These are phyloP conservation scores for Siniperca obscura DNA, from an alignment of 2,797 vertebrate species.

Conservation along the genomic window DNA sequence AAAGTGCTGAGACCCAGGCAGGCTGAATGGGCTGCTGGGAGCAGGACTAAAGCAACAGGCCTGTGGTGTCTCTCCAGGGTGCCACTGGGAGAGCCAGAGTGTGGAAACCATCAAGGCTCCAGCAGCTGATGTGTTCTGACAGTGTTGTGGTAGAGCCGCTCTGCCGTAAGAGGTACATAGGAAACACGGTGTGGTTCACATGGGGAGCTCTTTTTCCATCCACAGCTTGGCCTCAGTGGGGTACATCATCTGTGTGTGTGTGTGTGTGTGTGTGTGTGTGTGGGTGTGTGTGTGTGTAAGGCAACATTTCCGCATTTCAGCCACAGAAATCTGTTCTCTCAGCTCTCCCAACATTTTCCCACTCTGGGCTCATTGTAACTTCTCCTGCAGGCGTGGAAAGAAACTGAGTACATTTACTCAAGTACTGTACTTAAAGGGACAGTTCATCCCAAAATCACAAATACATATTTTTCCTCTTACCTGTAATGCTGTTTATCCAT, in stretches of 20 bases:
- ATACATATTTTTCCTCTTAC: too few species aligned
- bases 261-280: conserved; percentile 29
- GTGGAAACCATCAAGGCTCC: conserved; percentile 71
- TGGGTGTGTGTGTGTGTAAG: conserved; percentile 35
- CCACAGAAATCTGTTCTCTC: conserved; percentile 42
- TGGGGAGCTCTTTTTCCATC: conserved; percentile 59
- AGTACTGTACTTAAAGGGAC: not conserved
- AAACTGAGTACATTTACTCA: conserved; percentile 1
- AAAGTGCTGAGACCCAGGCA: conserved; percentile 46
- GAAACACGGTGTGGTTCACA: conserved; percentile 78
- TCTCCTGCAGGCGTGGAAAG: conserved; percentile 17
- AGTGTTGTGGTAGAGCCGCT: conserved; percentile 83
- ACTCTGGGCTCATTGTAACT: conserved; percentile 22
- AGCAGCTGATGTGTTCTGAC: conserved; percentile 79
- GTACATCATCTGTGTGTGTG: conserved; percentile 18
- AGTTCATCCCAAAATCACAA: too few species aligned
- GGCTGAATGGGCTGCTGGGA: conserved; percentile 57
- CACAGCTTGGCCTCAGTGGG: conserved; percentile 46
- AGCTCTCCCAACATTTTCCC: conserved; percentile 31
- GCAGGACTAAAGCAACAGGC: conserved; percentile 79
- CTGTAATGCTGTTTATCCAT: too few species aligned
- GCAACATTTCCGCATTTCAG: conserved; percentile 56
- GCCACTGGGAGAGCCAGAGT: conserved; percentile 55
- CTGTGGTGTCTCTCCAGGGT: conserved; percentile 65
- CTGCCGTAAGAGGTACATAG: conserved; percentile 77